A percentile compares a stretch with the other conserved stretches of the same genome.
phyloP scores from a whole-genome alignment of 1,140 invertebrate species.

The Papilio helenus region DNA sequence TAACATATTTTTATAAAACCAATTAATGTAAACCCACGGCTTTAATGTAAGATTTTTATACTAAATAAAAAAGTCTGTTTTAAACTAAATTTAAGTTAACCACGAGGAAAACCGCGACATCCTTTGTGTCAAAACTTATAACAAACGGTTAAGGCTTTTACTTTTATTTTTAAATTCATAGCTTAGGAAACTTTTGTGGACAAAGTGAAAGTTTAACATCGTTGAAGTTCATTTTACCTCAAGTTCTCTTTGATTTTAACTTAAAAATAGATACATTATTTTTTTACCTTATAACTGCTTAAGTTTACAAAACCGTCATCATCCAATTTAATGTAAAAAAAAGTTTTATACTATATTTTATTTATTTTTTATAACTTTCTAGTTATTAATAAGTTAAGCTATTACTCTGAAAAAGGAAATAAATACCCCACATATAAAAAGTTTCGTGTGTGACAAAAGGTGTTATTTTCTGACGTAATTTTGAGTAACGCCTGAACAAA shows the following conservation, averaged over 20 bases:
- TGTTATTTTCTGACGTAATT: neutral
- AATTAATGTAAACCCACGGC: too few relatives aligned
- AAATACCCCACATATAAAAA: too few relatives aligned
- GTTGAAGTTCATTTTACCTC: neutral
- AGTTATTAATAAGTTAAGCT: too few relatives aligned
- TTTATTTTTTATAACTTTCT: too few relatives aligned
- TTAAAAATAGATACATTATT: neutral
- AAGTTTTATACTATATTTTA: too few relatives aligned
- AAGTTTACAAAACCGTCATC: neutral
- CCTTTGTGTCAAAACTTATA: conserved; percentile 6
- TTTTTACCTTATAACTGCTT: neutral
- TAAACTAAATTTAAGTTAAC: neutral
- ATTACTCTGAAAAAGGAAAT: too few relatives aligned
- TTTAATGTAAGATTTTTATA: neutral
- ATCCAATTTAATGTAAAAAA: neutral
- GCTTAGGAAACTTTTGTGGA: neutral
- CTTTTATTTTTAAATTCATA: conserved; percentile 12
- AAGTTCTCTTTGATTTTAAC: neutral
- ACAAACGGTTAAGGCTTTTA: conserved; percentile 21
- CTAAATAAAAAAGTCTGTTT: neutral
- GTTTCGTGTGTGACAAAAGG: neutral
- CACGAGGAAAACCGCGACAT: neutral
- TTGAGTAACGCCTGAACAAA: neutral
- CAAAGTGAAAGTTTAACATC: conserved; percentile 1
- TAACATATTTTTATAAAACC: too few relatives aligned